Evolutionary conservation across 2,888 invertebrate genomes (phyloP).

Genomic region (Aspidapion aeneum): DNA sequence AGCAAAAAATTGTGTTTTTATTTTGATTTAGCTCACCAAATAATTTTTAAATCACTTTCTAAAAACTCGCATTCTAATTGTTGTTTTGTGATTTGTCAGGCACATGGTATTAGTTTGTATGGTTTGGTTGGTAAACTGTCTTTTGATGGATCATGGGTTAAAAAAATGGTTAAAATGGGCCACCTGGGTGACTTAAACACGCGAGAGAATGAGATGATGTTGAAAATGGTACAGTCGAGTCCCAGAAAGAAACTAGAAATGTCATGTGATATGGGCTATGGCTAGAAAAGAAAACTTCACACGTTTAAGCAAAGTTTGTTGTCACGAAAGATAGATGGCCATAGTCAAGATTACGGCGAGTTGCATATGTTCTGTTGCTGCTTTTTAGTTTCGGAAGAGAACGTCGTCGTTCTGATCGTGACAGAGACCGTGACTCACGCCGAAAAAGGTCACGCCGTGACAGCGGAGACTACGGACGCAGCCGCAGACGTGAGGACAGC

Average conservation of each 20-base stretch:
- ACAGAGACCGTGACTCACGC: background rate
- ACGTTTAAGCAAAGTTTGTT: background rate
- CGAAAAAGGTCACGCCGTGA: background rate
- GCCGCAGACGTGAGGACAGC: background rate
- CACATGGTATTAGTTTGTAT: slow-evolving; percentile 47
- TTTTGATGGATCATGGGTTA: background rate
- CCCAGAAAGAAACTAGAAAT: background rate
- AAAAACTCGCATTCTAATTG: slow-evolving; percentile 38
- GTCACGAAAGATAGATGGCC: background rate
- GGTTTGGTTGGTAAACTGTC: slow-evolving; percentile 43
- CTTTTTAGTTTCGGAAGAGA: background rate
- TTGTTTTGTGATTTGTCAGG: slow-evolving; percentile 51
- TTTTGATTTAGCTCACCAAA: no score
- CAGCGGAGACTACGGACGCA: background rate
- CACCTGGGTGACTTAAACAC: background rate
- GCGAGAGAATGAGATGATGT: background rate
- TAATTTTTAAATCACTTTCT: background rate
- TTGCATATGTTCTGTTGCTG: background rate
- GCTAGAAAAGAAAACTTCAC: no score
- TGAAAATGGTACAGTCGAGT: background rate
- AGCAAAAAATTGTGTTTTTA: no score
- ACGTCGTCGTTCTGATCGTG: background rate
- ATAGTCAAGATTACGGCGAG: background rate
- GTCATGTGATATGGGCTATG: background rate
- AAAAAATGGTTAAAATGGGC: background rate